Base-by-base conservation (phyloP, 2,797 vertebrate genomes). In the Garrulus glandarius region DNA sequence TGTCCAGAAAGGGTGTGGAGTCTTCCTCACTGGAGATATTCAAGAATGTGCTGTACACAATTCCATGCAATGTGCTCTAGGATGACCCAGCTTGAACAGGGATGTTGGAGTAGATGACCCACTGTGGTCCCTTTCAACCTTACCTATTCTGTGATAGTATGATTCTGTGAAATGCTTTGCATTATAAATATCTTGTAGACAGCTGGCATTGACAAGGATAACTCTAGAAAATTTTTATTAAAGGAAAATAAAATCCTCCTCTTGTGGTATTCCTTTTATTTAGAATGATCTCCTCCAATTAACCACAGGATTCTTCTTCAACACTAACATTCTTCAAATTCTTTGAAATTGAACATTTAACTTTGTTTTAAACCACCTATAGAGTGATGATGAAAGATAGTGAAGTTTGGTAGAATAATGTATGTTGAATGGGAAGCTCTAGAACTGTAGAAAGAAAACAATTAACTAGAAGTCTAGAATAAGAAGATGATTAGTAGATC, bases 321-420 rank as follows among this genome's bases (percentile, higher is more conserved):
- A 89, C 56, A 63, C 44, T 71, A 77, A 65, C 18, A 55, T 95
- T 93, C 56, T 90, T 84, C 75, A 88, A 64, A 50, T 68, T 49
- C 53, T 37, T 90, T 60, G 49, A 72, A 96, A 92, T 29, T 64
- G 5, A 47, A 84, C 27, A 69, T 69, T 46, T 74, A 77, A 83
- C 23, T 87, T 91, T 59, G 47, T 86, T 95, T 87, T 78, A 92
- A 91, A 84, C 32, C 22, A 79, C 53, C 19, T 85, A 26, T 84
- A 47, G 19, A 29, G 82, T 91, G 89, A 87, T 71, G 9, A 87
- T 79, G 55, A 93, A 93, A 96, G 91, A 80, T 39, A 70, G 9
- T 47, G 15, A 71, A 46, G 34, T 57, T 89, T 81, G 72, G n/a
- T 79, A 32, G 20, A 76, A 72, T 80, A 44, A 29, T 55, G 2